phyloP scores from a whole-genome alignment of 2,888 invertebrate species.

The Synanthedon tipuliformis region DNA sequence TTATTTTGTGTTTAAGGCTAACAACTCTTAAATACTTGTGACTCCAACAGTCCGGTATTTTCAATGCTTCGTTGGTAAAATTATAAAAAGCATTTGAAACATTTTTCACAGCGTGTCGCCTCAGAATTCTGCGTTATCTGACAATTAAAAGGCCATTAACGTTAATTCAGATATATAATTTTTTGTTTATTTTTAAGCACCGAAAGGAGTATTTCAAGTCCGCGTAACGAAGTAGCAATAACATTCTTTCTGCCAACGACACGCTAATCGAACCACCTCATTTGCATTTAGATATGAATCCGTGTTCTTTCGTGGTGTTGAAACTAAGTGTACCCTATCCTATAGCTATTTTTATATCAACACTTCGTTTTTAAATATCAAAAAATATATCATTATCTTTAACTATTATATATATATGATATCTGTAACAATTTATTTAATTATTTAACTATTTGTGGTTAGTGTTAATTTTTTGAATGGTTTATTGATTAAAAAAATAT shows the following conservation, averaged over 20 bases:
- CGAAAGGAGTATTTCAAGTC: constrained; percentile 8
- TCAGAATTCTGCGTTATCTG: constrained; percentile 1
- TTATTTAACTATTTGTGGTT: no score
- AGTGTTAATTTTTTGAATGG: no score
- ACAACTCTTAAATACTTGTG: no score
- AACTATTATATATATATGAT: no score
- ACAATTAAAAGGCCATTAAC: constrained; percentile 4
- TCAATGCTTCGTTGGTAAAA: background rate
- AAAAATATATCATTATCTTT: no score
- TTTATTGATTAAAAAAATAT: no score
- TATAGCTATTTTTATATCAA: no score
- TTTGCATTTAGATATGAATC: constrained; percentile 36
- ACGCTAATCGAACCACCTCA: constrained; percentile 30
- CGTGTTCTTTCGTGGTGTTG: constrained; percentile 15
- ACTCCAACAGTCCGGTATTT: no score
- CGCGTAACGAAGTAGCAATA: constrained; percentile 49
- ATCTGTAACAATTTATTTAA: no score
- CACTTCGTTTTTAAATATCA: no score
- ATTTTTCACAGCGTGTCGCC: background rate
- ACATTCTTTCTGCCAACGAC: constrained; percentile 26
- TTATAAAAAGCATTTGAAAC: constrained; percentile 1
- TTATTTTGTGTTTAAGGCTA: no score
- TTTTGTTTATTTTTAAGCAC: constrained; percentile 1
- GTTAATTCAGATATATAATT: constrained; percentile 1
- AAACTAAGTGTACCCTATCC: constrained; percentile 7